Conservation (phyloP, 2,888 invertebrate genomes). For the Barypeithes pellucidus region DNA sequence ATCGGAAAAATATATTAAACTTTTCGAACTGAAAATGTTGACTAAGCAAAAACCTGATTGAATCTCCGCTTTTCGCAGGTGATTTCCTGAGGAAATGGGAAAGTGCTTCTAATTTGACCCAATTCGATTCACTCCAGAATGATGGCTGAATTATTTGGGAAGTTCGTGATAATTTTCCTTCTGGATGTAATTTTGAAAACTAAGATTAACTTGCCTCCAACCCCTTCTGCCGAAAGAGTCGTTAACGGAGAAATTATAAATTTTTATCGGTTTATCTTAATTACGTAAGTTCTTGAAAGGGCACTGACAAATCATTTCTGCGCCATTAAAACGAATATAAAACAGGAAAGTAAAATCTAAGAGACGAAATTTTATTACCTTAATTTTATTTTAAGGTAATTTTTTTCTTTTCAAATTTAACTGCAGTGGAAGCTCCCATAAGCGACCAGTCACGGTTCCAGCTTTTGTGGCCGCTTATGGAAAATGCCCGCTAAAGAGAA, state of each 20-base stretch:
- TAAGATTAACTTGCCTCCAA: slow-evolving; percentile 49
- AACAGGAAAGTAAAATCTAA: slow-evolving; percentile 12
- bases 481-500: too few relatives aligned
- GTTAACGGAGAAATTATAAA: slow-evolving; percentile 44
- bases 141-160: slow-evolving; percentile 50
- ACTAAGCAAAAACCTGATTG: slow-evolving; percentile 50
- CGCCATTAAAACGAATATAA: slow-evolving; percentile 22
- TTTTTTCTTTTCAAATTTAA: too few relatives aligned
- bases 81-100: slow-evolving; percentile 63
- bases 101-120: slow-evolving; percentile 64
- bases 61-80: slow-evolving; percentile 56
- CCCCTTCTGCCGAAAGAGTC: slow-evolving; percentile 37
- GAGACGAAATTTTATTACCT: slow-evolving; percentile 8
- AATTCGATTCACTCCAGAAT: slow-evolving; percentile 60
- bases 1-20: slow-evolving; percentile 16
- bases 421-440: too few relatives aligned
- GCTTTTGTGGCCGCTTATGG: too few relatives aligned
- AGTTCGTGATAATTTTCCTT: slow-evolving; percentile 45
- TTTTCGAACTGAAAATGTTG: slow-evolving; percentile 29
- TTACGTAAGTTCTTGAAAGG: slow-evolving; percentile 30
- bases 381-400: slow-evolving; percentile 5
- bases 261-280: slow-evolving; percentile 49
- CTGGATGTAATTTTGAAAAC: slow-evolving; percentile 46
- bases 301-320: slow-evolving; percentile 43
- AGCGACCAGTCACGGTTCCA: too few relatives aligned